Evolutionary conservation across 2,113 vertebrate genomes (phyloP).

Genomic region (Triplophysa tibetana): DNA sequence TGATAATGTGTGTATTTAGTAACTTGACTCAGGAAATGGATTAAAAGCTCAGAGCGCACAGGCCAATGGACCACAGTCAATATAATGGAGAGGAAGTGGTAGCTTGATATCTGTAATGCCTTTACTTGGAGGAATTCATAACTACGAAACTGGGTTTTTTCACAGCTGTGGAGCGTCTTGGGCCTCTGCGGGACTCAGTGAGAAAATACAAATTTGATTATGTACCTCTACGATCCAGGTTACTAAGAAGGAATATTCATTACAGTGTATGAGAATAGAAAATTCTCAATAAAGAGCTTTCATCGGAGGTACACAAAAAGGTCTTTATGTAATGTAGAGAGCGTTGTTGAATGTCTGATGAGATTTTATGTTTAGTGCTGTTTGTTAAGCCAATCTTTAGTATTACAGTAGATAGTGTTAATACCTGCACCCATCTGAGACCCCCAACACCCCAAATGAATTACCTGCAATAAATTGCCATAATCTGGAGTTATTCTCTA

Average conservation of each 20-base stretch:
- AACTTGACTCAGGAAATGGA: constrained; percentile 54
- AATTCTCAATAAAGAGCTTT: neutral
- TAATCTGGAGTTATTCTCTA: neutral
- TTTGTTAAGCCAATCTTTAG: no score
- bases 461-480: neutral
- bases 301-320: neutral
- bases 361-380: no score
- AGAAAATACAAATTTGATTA: constrained; percentile 34
- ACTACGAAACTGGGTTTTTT: constrained; percentile 18
- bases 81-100: constrained; percentile 37
- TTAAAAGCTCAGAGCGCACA: constrained; percentile 48
- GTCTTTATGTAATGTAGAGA: no score
- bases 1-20: constrained; percentile 56
- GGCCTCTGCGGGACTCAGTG: neutral
- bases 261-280: neutral
- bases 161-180: neutral
- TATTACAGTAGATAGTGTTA: no score
- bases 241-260: neutral
- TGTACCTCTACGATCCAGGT: neutral
- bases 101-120: constrained; percentile 52
- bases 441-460: no score
- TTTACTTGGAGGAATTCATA: constrained; percentile 37
- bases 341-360: no score
- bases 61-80: constrained; percentile 47
- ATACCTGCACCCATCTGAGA: no score